Conservation (phyloP, 2,888 invertebrate species). For the Pachliopta kotzebuea region DNA sequence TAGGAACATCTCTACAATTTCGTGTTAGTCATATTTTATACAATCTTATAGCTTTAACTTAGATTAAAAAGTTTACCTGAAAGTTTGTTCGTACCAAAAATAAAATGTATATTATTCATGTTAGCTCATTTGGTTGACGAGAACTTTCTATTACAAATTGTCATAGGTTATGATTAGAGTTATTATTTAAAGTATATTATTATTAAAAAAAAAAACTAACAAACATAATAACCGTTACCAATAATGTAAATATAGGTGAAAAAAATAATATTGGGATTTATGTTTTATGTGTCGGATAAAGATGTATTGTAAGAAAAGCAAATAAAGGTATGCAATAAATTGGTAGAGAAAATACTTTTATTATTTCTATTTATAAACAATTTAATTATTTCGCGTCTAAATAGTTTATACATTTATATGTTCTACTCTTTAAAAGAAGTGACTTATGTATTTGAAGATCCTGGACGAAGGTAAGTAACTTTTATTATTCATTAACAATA, state of each 20-base stretch:
- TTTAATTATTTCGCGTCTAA: background rate
- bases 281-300: slow-evolving; percentile 41
- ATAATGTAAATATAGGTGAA: slow-evolving; percentile 50
- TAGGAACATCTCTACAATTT: slow-evolving; percentile 54
- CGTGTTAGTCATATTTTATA: slow-evolving; percentile 72
- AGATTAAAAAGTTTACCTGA: slow-evolving; percentile 56
- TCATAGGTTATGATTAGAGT: slow-evolving; percentile 57
- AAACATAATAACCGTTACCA: slow-evolving; percentile 66
- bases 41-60: slow-evolving; percentile 73
- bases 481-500: background rate
- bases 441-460: background rate
- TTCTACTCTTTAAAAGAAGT: background rate
- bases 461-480: slow-evolving; percentile 6
- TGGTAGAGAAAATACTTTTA: slow-evolving; percentile 50
- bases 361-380: slow-evolving; percentile 39
- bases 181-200: slow-evolving; percentile 63
- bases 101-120: slow-evolving; percentile 66
- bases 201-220: slow-evolving; percentile 46
- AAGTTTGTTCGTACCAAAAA: slow-evolving; percentile 74
- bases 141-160: slow-evolving; percentile 72
- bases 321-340: slow-evolving; percentile 69
- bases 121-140: slow-evolving; percentile 69
- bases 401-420: background rate
- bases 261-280: slow-evolving; percentile 52
- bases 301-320: slow-evolving; percentile 55